phyloP scores from a whole-genome alignment of 2,888 invertebrate genomes.

The Drosophila mimica region DNA sequence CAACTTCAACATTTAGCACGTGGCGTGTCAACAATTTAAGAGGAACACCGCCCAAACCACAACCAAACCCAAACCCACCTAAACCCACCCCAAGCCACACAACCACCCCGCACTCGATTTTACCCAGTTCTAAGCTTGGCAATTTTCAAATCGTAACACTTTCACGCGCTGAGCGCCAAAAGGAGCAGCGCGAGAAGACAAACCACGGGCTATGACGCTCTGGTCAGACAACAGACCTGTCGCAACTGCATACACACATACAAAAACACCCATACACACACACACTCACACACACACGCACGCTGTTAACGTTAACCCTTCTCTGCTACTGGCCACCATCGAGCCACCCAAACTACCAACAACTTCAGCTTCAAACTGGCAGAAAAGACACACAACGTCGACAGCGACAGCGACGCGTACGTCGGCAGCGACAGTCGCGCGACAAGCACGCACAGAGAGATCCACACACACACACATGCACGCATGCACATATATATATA shows the following conservation, averaged over 20 bases:
- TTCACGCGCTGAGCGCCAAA: conserved; percentile 67
- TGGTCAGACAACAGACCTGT: conserved; percentile 67
- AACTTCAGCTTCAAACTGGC: conserved; percentile 36
- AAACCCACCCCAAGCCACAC: not conserved
- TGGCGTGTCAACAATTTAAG: conserved; percentile 56
- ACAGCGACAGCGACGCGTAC: conserved; percentile 63
- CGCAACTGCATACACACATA: conserved; percentile 51
- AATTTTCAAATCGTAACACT: conserved; percentile 78
- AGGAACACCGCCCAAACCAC: conserved; percentile 20
- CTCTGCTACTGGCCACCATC: conserved; percentile 43
- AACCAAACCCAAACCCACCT: not conserved
- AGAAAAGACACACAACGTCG: conserved; percentile 72
- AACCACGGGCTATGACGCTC: conserved; percentile 26
- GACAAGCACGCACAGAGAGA: conserved; percentile 66
- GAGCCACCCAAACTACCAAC: conserved; percentile 50
- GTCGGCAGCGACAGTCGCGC: conserved; percentile 67
- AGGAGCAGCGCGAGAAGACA: conserved; percentile 52
- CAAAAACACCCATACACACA: conserved; percentile 5
- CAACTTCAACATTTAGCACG: conserved; percentile 44
- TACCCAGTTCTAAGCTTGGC: conserved; percentile 77
- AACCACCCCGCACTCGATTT: conserved; percentile 46
- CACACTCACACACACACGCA: conserved; percentile 3
- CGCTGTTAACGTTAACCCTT: conserved; percentile 58
- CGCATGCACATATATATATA: conserved; percentile 1
- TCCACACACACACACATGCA: conserved; percentile 17